Evolutionary conservation across 2,113 vertebrate species (phyloP), one percentile per base, ranked within the genome.

Genomic region (Rhinolophus sinicus): DNA sequence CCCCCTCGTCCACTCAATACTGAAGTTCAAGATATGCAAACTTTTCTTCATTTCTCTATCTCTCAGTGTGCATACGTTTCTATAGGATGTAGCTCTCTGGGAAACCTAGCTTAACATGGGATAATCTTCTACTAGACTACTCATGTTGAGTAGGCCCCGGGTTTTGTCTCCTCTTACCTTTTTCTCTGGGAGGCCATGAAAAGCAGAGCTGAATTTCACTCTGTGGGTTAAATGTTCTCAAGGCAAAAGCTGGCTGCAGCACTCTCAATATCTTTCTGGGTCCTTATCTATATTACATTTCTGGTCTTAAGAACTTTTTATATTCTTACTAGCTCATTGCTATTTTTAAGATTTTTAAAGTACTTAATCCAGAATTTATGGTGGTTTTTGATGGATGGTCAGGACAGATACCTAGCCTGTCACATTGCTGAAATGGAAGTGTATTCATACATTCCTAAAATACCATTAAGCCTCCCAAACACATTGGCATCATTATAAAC

Each of bases 151-250:
- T 13, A 28, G 54, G 28, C 5, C 14, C 44, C 70, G n/a, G 7
- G 38, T 13, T 88, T 87, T 77, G 7, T 77, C 40, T 58, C 52
- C 26, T 38, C 2, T 28, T 52, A 64, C 8, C 12, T 8, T 52
- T 94, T 77, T 87, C 44, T 14, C 19, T 52, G 14, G 62, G 50
- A 82, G 18, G 76, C 30, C 50, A 47, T n/a, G 35, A 64, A 94
- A 88, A 88, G 13, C 60, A 94, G 83, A 94, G 69, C 28, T 83
- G 69, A 38, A 1, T 70, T 96, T 84, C 35, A 94, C n/a, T 77
- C 52, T 70, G 11, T 62, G 33, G 50, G 35, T 78, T 95, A 96
- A 88, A 76, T 30, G 13, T 58, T 5, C 26, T 90, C 47, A 80
- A 60, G 65, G 73, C 26, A 86, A 86, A 70, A 94, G 64, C 26